Percentiles rank a stretch among this genome's conserved stretches.
phyloP scores from a whole-genome alignment of 2,797 vertebrate species.

The Darevskia nairensis region DNA sequence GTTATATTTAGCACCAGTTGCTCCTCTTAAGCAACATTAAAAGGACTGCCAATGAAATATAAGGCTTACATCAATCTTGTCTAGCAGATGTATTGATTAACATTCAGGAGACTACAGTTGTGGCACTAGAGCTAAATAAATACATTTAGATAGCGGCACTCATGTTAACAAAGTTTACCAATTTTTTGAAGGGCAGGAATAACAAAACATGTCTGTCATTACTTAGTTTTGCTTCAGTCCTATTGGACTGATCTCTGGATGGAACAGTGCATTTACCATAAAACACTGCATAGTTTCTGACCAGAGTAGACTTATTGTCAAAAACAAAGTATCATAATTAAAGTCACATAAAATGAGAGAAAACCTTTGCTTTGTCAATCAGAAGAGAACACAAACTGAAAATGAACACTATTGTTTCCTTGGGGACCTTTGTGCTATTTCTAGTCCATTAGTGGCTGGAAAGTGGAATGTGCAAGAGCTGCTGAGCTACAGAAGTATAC shows the following conservation, averaged over 20 bases:
- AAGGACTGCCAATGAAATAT: slow-evolving; percentile 61
- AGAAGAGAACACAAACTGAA: not conserved
- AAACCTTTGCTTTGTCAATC: not conserved
- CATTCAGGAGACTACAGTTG: slow-evolving; percentile 6
- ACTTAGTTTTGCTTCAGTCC: not conserved
- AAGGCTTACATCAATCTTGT: slow-evolving; percentile 54
- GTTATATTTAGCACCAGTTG: slow-evolving; percentile 74
- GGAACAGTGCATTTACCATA: not conserved
- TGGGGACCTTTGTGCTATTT: not conserved
- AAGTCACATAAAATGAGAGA: not conserved
- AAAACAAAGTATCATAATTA: not conserved
- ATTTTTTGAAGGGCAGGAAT: not conserved
- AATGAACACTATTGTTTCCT: not conserved
- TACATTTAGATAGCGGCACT: slow-evolving; percentile 7
- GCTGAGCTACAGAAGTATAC: not conserved
- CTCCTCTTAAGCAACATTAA: slow-evolving; percentile 40
- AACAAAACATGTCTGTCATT: not conserved
- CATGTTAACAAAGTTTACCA: not conserved
- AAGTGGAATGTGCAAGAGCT: not conserved
- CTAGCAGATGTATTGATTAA: slow-evolving; percentile 49
- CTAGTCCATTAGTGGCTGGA: not conserved
- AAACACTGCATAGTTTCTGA: not conserved
- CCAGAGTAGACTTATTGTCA: not conserved
- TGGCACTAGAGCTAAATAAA: slow-evolving; percentile 29
- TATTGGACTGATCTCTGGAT: not conserved